Evolutionary conservation across 2,113 vertebrate genomes (phyloP).

Genomic region (Pseudolaguvia tuberculata): DNA sequence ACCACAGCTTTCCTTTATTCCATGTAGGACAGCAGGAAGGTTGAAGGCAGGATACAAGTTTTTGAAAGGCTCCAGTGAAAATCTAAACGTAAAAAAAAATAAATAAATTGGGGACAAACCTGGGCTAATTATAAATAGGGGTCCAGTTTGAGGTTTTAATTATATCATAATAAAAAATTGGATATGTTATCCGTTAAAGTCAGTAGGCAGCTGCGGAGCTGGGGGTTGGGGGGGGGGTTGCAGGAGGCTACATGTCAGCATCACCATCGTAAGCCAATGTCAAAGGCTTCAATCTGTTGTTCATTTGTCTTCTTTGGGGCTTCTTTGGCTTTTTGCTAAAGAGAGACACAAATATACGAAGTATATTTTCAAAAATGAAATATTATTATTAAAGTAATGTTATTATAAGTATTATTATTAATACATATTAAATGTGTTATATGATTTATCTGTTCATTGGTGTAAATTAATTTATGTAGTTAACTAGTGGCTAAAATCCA

Average conservation of each 20-base stretch:
- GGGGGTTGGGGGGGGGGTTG: background rate
- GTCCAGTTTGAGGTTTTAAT: conserved; percentile 51
- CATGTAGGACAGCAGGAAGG: conserved; percentile 50
- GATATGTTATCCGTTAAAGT: conserved; percentile 5
- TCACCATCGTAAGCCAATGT: conserved; percentile 97
- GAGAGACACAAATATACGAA: conserved; percentile 14
- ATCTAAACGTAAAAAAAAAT: conserved; percentile 32
- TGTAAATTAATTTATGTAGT: background rate
- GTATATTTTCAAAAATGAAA: too few species aligned
- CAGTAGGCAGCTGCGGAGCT: conserved; percentile 20
- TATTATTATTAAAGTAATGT: too few species aligned
- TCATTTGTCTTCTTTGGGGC: conserved; percentile 90
- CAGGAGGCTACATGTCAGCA: conserved; percentile 83
- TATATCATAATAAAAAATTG: conserved; percentile 37
- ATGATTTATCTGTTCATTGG: background rate
- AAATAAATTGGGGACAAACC: conserved; percentile 18
- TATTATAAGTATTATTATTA: too few species aligned
- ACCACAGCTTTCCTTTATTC: conserved; percentile 13
- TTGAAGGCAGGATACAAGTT: conserved; percentile 61
- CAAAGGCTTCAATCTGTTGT: conserved; percentile 95
- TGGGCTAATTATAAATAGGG: conserved; percentile 53
- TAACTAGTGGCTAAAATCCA: background rate
- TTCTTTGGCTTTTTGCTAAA: conserved; percentile 98
- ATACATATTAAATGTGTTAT: too few species aligned
- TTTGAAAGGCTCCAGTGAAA: conserved; percentile 65